Base-by-base conservation (phyloP, 2,113 vertebrate species). In the Gnathonemus echidnorhynchus region DNA sequence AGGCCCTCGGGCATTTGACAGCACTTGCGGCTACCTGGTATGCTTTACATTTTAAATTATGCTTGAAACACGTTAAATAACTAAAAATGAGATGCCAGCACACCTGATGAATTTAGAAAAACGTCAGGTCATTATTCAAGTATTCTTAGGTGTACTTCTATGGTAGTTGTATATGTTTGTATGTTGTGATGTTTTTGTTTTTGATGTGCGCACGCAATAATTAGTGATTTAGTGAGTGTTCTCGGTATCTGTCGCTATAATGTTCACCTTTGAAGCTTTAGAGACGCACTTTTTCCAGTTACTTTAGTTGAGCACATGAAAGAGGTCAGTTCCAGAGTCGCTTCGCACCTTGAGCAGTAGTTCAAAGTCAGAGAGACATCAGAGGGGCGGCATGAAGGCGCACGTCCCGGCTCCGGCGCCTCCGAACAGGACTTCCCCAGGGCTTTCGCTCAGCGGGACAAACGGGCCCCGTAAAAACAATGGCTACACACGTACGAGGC, bases 281-380 rank as follows among this genome's bases (percentile, higher is more conserved):
- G 13, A 45, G 24, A 48, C 19, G 27, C 62, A 56, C 10, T 56
- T 89, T 83, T 80, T 89, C 13, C 49, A 46, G 46, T 35, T 27
- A 19, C 53, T 85, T 83, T 50, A 88, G 80, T 48, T 10, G 83
- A 85, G 19, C 45, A 86, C 56, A 70, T 89, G 66, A 87, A 89
- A 84, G 42, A 87, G 77, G 87, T 66, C 19, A 31, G 52, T 50
- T 49, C 31, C 13, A 74, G 86, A 62, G 90, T 95, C 94, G 95
- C 95, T 94, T 94, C 95, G 94, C 95, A 96, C 95, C 94, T 89
- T 89, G 84, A 88, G 83, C 93, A 93, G 94, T 88, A 95, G 94
- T 95, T 96, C 95, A 96, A 96, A 96, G 95, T 86, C 91, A 93
- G 91, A 91, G 91, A 95, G 93, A 96, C 95, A 94, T 96, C 95